Base-by-base conservation (phyloP, 2,113 vertebrate species). In the Phainopepla nitens region DNA sequence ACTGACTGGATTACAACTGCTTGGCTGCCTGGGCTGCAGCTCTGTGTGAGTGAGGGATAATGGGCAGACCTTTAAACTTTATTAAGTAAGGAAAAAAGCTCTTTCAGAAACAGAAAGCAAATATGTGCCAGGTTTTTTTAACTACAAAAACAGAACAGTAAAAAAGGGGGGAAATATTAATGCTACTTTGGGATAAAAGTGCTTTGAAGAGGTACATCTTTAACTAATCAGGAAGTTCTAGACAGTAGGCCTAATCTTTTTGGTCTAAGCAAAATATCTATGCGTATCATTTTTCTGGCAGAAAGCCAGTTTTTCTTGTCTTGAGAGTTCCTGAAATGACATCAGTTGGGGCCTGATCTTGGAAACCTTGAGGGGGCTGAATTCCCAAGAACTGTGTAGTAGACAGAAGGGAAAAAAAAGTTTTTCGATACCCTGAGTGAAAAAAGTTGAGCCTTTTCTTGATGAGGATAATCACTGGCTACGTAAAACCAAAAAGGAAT, bases 211-310 rank as follows among this genome's bases (percentile, higher is more conserved):
- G 90, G 75, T 23, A 75, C 79, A 61, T 92, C 66, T 95, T 96
- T 94, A 94, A 89, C 71, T 91, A 90, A 96, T 95, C 70, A 93
- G 60, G 66, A 65, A 80, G 62, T 69, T 96, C 78, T 87, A 42
- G n/a, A 14, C 16, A 53, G 70, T 82, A 10, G 16, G 45, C 53
- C 80, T 92, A 56, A 69, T 82, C 57, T 82, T 69, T 22, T 84
- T 69, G 28, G 57, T 77, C 73, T 85, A 57, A 90, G 87, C 64
- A 42, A 36, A 49, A 96, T 95, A 95, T 41, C 29, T 75, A 36
- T 0, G 7, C 0, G 0, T 89, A 82, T 72, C 12, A 19, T 90
- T 94, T 70, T 95, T 49, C 25, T 93, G 91, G 91, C 62, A 82
- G 27, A 75, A 83, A 31, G 82, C 15, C 94, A 95, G 13, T 15